Conservation (phyloP, 1,140 invertebrate genomes). For the Popillia japonica region DNA sequence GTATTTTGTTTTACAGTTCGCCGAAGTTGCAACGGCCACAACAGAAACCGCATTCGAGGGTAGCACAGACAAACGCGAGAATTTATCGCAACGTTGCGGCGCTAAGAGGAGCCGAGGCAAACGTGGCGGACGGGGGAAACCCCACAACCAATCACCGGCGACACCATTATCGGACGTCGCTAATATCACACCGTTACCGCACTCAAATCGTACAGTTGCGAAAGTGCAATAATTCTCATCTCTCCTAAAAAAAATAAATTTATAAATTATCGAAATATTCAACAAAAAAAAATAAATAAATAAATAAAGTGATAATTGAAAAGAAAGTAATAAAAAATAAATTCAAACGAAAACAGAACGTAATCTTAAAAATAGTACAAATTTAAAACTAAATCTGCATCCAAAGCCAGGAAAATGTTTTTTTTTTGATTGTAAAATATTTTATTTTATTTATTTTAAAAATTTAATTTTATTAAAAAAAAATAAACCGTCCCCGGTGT, state of each 20-base stretch:
- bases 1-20: slow-evolving; percentile 44
- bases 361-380: not conserved
- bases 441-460: not conserved
- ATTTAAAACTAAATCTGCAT: not conserved
- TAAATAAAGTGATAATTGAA: not conserved
- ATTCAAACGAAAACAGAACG: not conserved
- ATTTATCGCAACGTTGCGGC: slow-evolving; percentile 56
- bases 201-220: slow-evolving; percentile 45
- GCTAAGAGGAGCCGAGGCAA: slow-evolving; percentile 63
- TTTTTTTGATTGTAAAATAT: not conserved
- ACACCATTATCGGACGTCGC: slow-evolving; percentile 42
- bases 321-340: too few species aligned
- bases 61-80: slow-evolving; percentile 67
- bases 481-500: too few species aligned
- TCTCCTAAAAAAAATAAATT: not conserved
- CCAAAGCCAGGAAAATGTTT: not conserved
- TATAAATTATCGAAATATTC: not conserved
- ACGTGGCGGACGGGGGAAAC: slow-evolving; percentile 62
- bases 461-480: too few species aligned
- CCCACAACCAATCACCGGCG: slow-evolving; percentile 35
- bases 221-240: slow-evolving; percentile 49
- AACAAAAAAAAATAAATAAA: not conserved
- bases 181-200: slow-evolving; percentile 43
- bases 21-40: slow-evolving; percentile 63
- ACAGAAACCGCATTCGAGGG: slow-evolving; percentile 66